Conservation (phyloP, 2,113 vertebrate species). For the Beaufortia kweichowensis region DNA sequence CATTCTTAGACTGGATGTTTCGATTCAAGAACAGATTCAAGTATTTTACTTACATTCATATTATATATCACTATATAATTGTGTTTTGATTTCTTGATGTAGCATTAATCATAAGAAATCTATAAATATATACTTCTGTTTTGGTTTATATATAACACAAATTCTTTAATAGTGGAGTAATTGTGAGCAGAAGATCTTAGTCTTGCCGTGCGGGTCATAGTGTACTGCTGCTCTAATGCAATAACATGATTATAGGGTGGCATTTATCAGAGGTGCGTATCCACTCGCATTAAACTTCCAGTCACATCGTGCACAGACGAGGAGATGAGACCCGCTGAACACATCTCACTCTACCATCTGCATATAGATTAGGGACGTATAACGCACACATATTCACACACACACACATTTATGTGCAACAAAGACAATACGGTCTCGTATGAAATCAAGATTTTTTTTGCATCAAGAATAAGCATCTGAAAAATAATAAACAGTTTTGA, state of each 20-base stretch:
- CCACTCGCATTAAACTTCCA: constrained; percentile 63
- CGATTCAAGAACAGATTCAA: no score
- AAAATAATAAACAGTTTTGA: background rate
- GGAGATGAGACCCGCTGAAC: constrained; percentile 63
- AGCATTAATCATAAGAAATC: background rate
- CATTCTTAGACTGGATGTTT: no score
- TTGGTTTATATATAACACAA: constrained; percentile 34
- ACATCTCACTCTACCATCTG: constrained; percentile 64
- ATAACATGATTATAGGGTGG: constrained; percentile 67
- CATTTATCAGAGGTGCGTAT: constrained; percentile 61
- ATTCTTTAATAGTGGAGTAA: constrained; percentile 38
- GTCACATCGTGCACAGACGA: constrained; percentile 70
- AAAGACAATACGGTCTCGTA: constrained; percentile 15
- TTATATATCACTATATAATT: no score
- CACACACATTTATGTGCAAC: background rate
- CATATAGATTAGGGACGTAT: constrained; percentile 71
- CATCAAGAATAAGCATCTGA: background rate
- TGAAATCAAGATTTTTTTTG: background rate
- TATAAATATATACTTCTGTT: background rate
- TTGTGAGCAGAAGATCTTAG: constrained; percentile 25
- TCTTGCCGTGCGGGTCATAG: constrained; percentile 57
- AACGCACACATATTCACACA: constrained; percentile 50
- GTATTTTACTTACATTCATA: no score
- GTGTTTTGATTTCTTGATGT: background rate
- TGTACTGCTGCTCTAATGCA: constrained; percentile 62